Base-by-base conservation (phyloP, 2,113 vertebrate genomes). In the Chaetodon auriga region DNA sequence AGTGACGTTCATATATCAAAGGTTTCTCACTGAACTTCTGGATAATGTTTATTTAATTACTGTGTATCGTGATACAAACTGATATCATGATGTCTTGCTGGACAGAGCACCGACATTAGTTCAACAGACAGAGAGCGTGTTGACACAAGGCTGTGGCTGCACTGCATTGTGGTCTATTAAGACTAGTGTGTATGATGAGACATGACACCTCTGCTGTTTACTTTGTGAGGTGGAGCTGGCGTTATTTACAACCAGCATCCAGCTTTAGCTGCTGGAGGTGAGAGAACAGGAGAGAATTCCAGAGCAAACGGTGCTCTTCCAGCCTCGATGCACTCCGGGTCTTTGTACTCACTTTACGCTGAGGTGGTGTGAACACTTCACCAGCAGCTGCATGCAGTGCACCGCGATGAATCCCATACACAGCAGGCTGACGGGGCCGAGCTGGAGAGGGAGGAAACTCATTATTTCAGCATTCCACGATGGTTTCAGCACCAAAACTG, bases 351-450 rank as follows among this genome's bases (percentile, higher is more conserved):
- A 99, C 98, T 96, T 98, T 75, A 10, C 74, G 88, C 97, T 97
- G 88, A 99, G 96, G 92, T 98, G 96, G 84, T 96, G 97, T 5
- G 97, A 96, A 0, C 98, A 99, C 41, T 95, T 97, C 35, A 99
- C 98, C 87, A 99, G 95, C 83, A 99, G 87, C 64, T 90, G 90
- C 98, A 99, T 99, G 81, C 98, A 99, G 92, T 99, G 97, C 66
- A 99, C 94, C 0, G 98, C 98, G 15, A 99, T 92, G 1, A 99
- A 13, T 18, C 97, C 98, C 90, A 99, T 97, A 66, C 95, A 84
- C 86, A 99, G 55, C 63, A 99, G 95, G 87, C 98, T 98, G 87
- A 99, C 9, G 0, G 98, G 97, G 55, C 98, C 98, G 49, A 99
- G 54, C 98, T 99, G 92, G 5, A 36, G 7, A 61, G 12, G 5